Percentiles rank a stretch among this genome's conserved stretches.
Conservation (phyloP, 30 jellyfish, hydroid and myxozoan species). For the Nemopilema nomurai region DNA sequence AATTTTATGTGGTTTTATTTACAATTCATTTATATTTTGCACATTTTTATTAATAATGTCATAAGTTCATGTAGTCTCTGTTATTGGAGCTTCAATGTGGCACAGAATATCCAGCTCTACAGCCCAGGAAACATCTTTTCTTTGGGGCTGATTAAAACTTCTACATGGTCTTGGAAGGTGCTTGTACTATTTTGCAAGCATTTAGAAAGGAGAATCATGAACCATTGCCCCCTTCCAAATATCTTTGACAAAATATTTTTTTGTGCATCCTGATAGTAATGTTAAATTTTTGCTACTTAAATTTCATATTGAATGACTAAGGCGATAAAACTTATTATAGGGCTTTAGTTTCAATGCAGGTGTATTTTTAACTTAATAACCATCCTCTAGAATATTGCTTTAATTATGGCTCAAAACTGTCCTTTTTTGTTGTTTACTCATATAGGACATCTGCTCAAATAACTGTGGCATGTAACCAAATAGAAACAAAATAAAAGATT, state of each 20-base stretch:
- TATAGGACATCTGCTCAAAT: no score
- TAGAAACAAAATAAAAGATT: no score
- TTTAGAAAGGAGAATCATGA: neutral
- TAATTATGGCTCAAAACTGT: no score
- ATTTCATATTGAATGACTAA: neutral
- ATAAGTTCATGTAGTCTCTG: neutral
- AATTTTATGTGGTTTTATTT: neutral
- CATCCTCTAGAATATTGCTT: no score
- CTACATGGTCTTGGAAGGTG: constrained; percentile 42
- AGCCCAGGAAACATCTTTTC: constrained; percentile 35
- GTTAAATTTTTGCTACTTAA: neutral
- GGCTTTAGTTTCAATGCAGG: no score
- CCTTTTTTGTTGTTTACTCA: no score
- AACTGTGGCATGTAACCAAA: no score
- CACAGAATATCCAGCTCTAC: neutral
- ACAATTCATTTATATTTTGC: constrained; percentile 1
- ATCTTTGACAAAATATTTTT: neutral
- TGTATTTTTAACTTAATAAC: no score
- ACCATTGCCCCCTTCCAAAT: neutral
- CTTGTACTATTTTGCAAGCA: constrained; percentile 16
- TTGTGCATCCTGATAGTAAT: neutral
- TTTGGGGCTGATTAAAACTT: constrained; percentile 31
- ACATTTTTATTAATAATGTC: neutral
- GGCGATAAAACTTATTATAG: no score
- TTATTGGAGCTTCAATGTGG: constrained; percentile 4